Evolutionary conservation across 2,113 vertebrate species (phyloP), one percentile per base, ranked within the genome.

Genomic region (Excalfactoria chinensis): DNA sequence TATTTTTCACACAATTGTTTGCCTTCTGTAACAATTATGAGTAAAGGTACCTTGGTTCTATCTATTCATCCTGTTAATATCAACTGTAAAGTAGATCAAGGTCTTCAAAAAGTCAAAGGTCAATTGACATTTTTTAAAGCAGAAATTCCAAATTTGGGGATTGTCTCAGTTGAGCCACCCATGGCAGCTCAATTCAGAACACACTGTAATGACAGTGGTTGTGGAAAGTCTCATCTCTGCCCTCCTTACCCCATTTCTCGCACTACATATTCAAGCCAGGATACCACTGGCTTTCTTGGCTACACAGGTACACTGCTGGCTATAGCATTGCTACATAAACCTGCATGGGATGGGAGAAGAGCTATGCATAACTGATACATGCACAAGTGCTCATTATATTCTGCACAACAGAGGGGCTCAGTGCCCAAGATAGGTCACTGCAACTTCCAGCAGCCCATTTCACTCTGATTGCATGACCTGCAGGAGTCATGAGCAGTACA

Each of bases 41-140:
- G n/a, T 18, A 49, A 46, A 13, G 35, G 73, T 67, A 73, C 71
- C 58, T 89, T 73, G 15, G n/a, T 89, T 88, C 48, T 9, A 48
- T 40, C 78, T 87, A n/a, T 59, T 32, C 62, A 69, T 43, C 30
- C 48, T 53, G 58, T 72, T 87, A 75, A 56, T 64, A 77, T 79
- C 64, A 74, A 37, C 25, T 21, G 18, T 82, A 75, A 87, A 91
- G 82, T 34, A 83, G 44, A 79, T 30, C 37, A 92, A 82, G 19
- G 66, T 51, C 86, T 80, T 66, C 79, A 68, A 58, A 95, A 94
- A 80, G 69, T 8, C 23, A 69, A 82, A 89, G 37, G 70, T 94
- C 62, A 35, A 8, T 7, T 51, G 55, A 26, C 60, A 84, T 51
- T 48, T 69, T 82, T 75, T 77, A n/a, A 66, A 56, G 26, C 12